Conservation (phyloP, 1,140 invertebrate species). For the Drosophila funebris region DNA sequence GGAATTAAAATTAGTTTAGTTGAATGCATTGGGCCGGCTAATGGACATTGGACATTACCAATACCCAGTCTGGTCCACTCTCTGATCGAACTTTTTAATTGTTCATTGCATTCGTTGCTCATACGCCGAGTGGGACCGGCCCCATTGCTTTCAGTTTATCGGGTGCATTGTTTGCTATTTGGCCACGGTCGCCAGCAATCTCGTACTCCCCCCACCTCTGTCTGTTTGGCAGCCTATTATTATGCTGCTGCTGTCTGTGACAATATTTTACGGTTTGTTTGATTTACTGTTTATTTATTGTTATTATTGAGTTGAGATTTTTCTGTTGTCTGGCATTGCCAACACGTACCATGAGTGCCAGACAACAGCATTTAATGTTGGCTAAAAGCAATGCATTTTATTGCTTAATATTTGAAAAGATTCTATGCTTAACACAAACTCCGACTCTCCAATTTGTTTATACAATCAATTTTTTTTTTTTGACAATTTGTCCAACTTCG, state of each 20-base stretch:
- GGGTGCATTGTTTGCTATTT: constrained; percentile 53
- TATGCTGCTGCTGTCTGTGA: constrained; percentile 45
- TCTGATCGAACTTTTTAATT: constrained; percentile 25
- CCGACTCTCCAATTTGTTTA: not conserved
- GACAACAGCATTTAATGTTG: not conserved
- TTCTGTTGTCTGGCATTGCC: constrained; percentile 24
- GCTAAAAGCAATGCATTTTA: constrained; percentile 14
- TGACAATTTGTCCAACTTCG: not conserved
- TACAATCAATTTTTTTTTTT: not conserved
- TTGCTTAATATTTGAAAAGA: not conserved
- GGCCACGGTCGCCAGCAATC: constrained; percentile 10
- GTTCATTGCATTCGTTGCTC: constrained; percentile 52
- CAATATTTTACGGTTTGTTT: constrained; percentile 49
- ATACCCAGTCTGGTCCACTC: not conserved
- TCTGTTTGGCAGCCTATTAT: constrained; percentile 37
- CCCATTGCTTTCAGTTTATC: constrained; percentile 53
- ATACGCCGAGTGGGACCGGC: constrained; percentile 50
- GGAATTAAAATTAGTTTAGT: constrained; percentile 81
- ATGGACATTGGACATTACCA: constrained; percentile 53
- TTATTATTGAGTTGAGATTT: constrained; percentile 49
- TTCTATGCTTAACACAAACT: not conserved
- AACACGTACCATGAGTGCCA: constrained; percentile 7
- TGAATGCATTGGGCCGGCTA: constrained; percentile 50
- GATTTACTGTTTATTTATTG: constrained; percentile 50
- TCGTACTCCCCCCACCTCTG: not conserved